Evolutionary conservation across 2,113 vertebrate genomes (phyloP), one percentile per base, ranked within the genome.

Genomic region (Pogona vitticeps): DNA sequence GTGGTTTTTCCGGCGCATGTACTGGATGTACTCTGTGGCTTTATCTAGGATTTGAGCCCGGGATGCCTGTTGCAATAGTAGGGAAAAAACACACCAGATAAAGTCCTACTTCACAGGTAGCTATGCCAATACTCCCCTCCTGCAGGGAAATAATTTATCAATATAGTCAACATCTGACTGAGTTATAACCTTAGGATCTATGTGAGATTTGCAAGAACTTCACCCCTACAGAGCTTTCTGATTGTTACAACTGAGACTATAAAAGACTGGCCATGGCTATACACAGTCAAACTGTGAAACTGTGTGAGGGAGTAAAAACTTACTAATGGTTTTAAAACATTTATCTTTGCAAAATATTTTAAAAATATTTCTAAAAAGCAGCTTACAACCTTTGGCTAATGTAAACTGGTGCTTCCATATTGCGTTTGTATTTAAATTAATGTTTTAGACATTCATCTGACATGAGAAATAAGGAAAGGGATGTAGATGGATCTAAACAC

Each of bases 1-100:
- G 92, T 99, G 97, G 97, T 99, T 99, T 98, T 99, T 99, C 95
- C 98, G 97, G 93, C 98, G 97, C 98, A 99, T 99, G 94, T 98
- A 98, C 96, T 99, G 98, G 96, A 99, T 99, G 95, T 99, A 99
- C 95, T 99, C 98, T 94, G 98, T 99, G 94, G 98, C 98, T 98
- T 99, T 98, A 96, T 99, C 98, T 97, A 99, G 97, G 97, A 99
- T 99, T 97, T 99, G 98, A 94, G 98, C 98, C 96, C 98, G 97
- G 95, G 98, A 99, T 94, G 98, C 98, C 98, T 99, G 98, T 97
- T 96, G 94, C 93, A 95, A 96, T 95, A 96, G 91, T 95, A 94
- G 84, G 91, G 94, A 96, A 94, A 94, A 94, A 79, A 92, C 93
- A 46, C 93, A 94, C 92, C 71, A 96, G 92, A 96, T 97, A 97